Evolutionary conservation across 2,113 vertebrate species (phyloP).

Genomic region (Crotalus horridus): DNA sequence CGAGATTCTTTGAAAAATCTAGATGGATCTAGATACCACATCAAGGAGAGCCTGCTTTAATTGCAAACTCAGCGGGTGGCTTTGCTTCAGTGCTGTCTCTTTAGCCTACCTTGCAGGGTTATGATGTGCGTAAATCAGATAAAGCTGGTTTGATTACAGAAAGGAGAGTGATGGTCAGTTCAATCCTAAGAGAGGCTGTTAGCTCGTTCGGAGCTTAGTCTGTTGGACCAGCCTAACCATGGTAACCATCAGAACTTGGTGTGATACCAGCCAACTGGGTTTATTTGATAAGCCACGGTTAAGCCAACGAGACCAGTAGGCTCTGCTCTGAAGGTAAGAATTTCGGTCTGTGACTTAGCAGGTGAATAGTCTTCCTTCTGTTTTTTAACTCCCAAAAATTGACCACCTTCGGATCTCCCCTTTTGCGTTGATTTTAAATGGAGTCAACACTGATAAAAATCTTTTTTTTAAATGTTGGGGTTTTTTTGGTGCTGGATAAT

Average conservation of each 20-base stretch:
- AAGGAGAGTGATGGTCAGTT: not conserved
- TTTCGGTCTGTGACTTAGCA: not conserved
- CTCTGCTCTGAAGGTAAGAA: not conserved
- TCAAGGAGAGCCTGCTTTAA: not conserved
- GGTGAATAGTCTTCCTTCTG: not conserved
- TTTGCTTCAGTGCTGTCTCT: not conserved
- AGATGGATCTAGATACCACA: not conserved
- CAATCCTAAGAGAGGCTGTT: not conserved
- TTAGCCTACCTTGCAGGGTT: not conserved
- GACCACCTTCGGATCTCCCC: not conserved
- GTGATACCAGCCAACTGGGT: not conserved
- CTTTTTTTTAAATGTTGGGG: not conserved
- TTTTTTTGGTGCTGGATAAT: not conserved
- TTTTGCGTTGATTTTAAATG: not conserved
- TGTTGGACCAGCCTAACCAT: not conserved
- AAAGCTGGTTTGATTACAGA: not conserved
- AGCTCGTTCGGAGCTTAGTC: not conserved
- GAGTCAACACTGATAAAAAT: not conserved
- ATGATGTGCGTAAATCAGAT: not conserved
- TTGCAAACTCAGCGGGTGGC: not conserved
- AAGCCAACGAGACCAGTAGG: not conserved
- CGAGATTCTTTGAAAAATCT: not conserved
- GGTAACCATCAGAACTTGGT: not conserved
- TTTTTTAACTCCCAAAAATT: not conserved
- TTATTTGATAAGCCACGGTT: not conserved